Conservation (phyloP, 2,797 vertebrate species). For the Cyclura pinguis region DNA sequence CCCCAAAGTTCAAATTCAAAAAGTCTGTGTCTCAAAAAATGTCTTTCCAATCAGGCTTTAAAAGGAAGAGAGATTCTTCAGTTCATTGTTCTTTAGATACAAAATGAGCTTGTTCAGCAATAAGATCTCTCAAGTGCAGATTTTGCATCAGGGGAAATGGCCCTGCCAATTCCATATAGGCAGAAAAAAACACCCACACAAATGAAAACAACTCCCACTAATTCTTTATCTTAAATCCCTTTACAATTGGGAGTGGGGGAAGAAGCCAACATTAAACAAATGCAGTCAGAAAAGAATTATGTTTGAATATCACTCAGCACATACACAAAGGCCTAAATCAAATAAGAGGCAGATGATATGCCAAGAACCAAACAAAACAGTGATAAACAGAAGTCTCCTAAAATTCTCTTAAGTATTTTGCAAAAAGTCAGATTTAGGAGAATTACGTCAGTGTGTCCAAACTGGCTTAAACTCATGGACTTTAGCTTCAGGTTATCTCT, state of each 20-base stretch:
- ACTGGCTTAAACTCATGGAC: not conserved
- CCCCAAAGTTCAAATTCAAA: slow-evolving; percentile 6
- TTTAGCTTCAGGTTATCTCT: not conserved
- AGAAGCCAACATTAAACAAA: slow-evolving; percentile 20
- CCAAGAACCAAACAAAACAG: slow-evolving; percentile 12
- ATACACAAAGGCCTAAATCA: slow-evolving; percentile 6
- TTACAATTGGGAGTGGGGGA: not conserved
- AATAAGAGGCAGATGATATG: slow-evolving; percentile 7
- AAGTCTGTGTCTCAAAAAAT: not conserved
- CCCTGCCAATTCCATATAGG: not conserved
- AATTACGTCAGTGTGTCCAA: not conserved
- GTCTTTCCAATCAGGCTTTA: not conserved
- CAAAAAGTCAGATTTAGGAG: not conserved
- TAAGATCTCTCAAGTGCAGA: slow-evolving; percentile 1
- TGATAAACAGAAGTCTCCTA: not conserved
- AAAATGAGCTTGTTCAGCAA: slow-evolving; percentile 14
- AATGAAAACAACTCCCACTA: slow-evolving; percentile 12
- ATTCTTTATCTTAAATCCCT: slow-evolving; percentile 29
- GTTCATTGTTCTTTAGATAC: slow-evolving; percentile 8
- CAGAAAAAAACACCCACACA: not conserved
- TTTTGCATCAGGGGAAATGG: slow-evolving; percentile 9
- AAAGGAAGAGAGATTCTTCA: not conserved
- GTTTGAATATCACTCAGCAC: slow-evolving; percentile 11
- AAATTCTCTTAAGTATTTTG: not conserved
- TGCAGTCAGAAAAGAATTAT: not conserved